Base-by-base conservation (phyloP, 2,797 vertebrate species). In the Trachops cirrhosus region DNA sequence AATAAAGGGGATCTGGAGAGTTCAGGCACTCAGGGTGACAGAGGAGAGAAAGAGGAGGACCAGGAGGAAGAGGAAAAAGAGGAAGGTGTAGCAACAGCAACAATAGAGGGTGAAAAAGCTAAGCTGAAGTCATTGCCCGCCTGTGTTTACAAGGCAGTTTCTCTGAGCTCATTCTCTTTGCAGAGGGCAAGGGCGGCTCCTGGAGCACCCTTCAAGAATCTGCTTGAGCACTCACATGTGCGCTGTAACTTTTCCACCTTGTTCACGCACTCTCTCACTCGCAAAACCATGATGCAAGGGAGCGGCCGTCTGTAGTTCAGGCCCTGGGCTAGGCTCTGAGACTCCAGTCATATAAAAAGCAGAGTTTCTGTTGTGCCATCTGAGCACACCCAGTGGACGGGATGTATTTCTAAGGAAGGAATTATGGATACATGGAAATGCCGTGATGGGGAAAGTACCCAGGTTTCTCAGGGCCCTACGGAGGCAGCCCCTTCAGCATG, bases 1-100 rank as follows among this genome's bases (percentile, higher is more conserved):
- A 89, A 94, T 54, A 48, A 87, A 95, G 96, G 97, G 75, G 11
- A 91, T 96, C 57, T 95, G 95, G 92, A 96, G 96, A 96, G 84
- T 46, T 75, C 5, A 96, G 96, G 96, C 96, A 74, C 2, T 1
- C 91, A 89, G 86, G 84, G 67, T 48, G 18, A 62, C 41, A 34
- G 70, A 34, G 67, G 89, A 95, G 44, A 94, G 86, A 97, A 5
- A 5, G 16, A n/a, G 7, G 82, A 37, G 29, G 19, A 82, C 19
- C 39, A 82, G 73, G n/a, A 12, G n/a, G 78, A 0, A 18, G 59
- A 85, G 48, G 77, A 75, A 57, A 48, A 67, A 37, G 18, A 24
- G 34, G 67, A 67, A 64, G 11, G 29, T 2, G 0, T 12, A 50
- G 79, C n/a, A 39, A 84, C 6, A 82, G 83, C 70, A 19, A 16